phyloP scores from a whole-genome alignment of 2,888 invertebrate genomes.

The Pegoplata infirma region DNA sequence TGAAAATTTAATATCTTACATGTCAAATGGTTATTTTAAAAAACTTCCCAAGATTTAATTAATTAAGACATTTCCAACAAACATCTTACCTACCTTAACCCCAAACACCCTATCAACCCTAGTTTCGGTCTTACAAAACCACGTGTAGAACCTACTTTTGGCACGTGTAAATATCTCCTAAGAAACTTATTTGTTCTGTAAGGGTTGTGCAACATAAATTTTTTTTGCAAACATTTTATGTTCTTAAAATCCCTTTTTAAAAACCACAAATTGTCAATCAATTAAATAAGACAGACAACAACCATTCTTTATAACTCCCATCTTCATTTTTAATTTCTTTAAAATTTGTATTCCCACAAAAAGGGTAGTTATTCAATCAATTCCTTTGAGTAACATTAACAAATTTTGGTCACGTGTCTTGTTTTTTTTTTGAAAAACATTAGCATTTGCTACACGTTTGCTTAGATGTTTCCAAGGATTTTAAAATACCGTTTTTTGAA shows the following conservation, averaged over 20 bases:
- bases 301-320: neutral
- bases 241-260: neutral
- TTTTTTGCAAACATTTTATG: neutral
- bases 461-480: neutral
- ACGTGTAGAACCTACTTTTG: conserved; percentile 9
- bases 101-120: neutral
- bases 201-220: neutral
- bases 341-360: neutral
- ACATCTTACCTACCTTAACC: too few species aligned
- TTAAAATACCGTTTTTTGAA: neutral
- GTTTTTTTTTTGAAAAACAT: neutral
- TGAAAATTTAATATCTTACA: too few species aligned
- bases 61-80: too few species aligned
- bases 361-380: conserved; percentile 33
- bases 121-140: neutral
- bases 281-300: neutral
- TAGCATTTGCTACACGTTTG: conserved; percentile 31
- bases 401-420: conserved; percentile 52
- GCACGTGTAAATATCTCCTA: conserved; percentile 16
- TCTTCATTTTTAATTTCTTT: neutral
- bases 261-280: neutral
- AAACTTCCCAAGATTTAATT: too few species aligned
- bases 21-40: too few species aligned
- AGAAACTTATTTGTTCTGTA: neutral
- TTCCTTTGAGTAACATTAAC: neutral